phyloP scores from a whole-genome alignment of 2,113 vertebrate species.

The Cheirogaleus medius region DNA sequence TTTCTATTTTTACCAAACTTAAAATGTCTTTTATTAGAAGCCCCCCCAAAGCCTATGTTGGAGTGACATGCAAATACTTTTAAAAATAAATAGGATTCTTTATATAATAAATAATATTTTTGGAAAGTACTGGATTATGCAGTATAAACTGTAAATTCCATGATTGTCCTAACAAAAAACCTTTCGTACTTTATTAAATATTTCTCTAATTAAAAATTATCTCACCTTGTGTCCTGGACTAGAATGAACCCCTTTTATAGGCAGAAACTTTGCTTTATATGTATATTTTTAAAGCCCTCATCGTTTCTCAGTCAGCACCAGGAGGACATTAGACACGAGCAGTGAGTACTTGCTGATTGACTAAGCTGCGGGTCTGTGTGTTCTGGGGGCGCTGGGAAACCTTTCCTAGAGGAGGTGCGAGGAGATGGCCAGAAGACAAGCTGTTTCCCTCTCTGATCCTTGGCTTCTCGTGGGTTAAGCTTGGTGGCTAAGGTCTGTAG shows the following conservation, averaged over 20 bases:
- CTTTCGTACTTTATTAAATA: neutral
- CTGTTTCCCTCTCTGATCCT: neutral
- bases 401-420: neutral
- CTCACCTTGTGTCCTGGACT: neutral
- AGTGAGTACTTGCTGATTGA: neutral
- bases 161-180: neutral
- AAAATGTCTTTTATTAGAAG: neutral
- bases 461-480: neutral
- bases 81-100: neutral
- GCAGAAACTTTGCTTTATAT: neutral
- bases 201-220: neutral
- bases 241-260: neutral
- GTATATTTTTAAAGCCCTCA: neutral
- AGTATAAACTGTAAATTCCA: neutral
- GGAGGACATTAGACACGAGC: neutral
- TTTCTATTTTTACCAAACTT: neutral
- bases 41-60: neutral
- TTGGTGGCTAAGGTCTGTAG: neutral
- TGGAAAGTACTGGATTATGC: neutral
- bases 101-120: neutral
- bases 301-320: neutral
- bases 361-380: neutral
- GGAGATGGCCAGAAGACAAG: neutral
- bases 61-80: neutral
- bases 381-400: neutral